Evolutionary conservation across 2,888 invertebrate genomes (phyloP), one percentile per base, ranked within the genome.

Genomic region (Nemotelus pantherinus): DNA sequence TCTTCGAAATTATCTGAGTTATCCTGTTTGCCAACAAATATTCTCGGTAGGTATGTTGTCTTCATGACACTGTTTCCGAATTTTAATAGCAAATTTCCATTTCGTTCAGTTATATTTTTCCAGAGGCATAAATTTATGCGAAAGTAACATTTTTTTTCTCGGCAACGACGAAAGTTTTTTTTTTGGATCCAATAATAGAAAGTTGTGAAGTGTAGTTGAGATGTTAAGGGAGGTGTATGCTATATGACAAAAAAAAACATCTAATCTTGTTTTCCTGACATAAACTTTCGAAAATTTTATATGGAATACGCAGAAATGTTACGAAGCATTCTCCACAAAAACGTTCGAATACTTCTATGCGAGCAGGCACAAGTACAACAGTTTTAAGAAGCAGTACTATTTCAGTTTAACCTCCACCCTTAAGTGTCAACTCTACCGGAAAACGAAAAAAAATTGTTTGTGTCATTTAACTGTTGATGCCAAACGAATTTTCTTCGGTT

Each of bases 51-150:
- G 43, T 43, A 57, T 55, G 10, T 3, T 63, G 63, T 63, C 74
- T 44, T 74, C 57, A 10, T 74, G 58, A 64, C 25, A 65, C 45
- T 45, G 53, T 25, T 50, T 10, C 55, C 55, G 44, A 64, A 76
- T 65, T 50, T 76, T 65, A 76, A 76, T 64, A 65, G 65, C 53
- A 41, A 41, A 63, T 53, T 76, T 45, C 65, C 76, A 76, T 64
- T 76, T 76, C 25, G 43, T 64, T 64, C 60, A 60, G 60, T 74
- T 60, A 25, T 48, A 74, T 41, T 74, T 74, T 74, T 74, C 5
- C 44, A 7, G 3, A 9, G n/a, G 64, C 10, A 53, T 50, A 53
- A 55, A 48, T 43, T 76, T 50, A 10, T 65, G 6, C 39, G n/a
- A 60, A 47, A 44, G 65, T 41, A 47, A n/a, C 63, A 39, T 60